A percentile compares a stretch with the other conserved stretches of the same genome.
Evolutionary conservation across 2,113 vertebrate species (phyloP).

Genomic region (Gallinago media): DNA sequence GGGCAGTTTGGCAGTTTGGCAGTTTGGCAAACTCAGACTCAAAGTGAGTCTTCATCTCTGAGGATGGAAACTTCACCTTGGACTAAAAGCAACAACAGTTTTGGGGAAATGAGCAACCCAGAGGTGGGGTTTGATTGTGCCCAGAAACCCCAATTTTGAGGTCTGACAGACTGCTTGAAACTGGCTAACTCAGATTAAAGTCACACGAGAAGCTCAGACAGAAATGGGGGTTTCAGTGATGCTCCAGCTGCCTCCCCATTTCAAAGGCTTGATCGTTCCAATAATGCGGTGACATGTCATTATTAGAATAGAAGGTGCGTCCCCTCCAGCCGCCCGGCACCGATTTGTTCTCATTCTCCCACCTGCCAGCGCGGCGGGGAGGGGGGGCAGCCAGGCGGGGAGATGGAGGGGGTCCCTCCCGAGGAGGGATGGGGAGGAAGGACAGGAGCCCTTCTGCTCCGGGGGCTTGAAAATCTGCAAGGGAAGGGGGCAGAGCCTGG

Average conservation of each 20-base stretch:
- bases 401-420: background rate
- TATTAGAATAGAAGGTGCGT: background rate
- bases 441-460: background rate
- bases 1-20: background rate
- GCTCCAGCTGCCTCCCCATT: background rate
- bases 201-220: fast-evolving
- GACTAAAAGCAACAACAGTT: background rate
- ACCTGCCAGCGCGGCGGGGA: background rate
- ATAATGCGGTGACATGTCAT: background rate
- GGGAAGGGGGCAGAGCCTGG: background rate
- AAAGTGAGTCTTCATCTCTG: background rate
- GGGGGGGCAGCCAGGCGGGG: background rate
- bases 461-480: fast-evolving
- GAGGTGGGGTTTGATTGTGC: fast-evolving
- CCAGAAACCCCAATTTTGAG: background rate
- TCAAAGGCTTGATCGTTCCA: background rate
- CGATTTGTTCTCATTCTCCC: conserved; percentile 5
- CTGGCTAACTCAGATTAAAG: background rate
- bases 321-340: background rate
- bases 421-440: background rate
- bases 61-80: background rate
- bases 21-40: background rate
- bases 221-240: background rate
- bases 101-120: background rate
- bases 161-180: background rate